phyloP scores from a whole-genome alignment of 2,113 vertebrate species.

The Myotis brandtii region DNA sequence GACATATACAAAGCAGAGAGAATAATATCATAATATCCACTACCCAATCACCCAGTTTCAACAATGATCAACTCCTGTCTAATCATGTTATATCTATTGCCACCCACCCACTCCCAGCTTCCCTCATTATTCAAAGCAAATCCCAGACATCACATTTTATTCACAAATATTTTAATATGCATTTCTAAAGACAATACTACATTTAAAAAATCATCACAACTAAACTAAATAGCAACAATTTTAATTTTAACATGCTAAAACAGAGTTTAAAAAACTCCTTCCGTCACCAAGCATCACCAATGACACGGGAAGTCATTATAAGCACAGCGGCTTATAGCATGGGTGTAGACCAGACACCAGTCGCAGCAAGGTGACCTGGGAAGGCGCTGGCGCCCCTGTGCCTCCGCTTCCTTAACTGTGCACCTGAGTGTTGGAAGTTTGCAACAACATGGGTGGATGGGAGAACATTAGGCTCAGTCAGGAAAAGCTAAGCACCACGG shows the following conservation, averaged over 20 bases:
- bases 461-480: too few species aligned
- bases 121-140: neutral
- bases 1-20: neutral
- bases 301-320: neutral
- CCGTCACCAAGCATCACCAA: neutral
- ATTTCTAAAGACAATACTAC: conserved; percentile 26
- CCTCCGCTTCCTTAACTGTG: neutral
- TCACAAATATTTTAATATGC: neutral
- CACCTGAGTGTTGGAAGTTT: neutral
- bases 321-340: neutral
- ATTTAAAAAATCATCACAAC: neutral
- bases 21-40: neutral
- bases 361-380: neutral
- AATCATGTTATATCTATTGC: neutral
- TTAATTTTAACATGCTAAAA: neutral
- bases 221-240: neutral
- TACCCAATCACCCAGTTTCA: neutral
- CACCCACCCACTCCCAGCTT: neutral
- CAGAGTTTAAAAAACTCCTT: neutral
- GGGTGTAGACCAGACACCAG: neutral
- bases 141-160: neutral
- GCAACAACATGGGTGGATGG: too few species aligned
- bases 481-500: too few species aligned
- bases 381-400: neutral
- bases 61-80: neutral